phyloP scores from a whole-genome alignment of 2,888 invertebrate genomes.

The Leptopilina myrica region DNA sequence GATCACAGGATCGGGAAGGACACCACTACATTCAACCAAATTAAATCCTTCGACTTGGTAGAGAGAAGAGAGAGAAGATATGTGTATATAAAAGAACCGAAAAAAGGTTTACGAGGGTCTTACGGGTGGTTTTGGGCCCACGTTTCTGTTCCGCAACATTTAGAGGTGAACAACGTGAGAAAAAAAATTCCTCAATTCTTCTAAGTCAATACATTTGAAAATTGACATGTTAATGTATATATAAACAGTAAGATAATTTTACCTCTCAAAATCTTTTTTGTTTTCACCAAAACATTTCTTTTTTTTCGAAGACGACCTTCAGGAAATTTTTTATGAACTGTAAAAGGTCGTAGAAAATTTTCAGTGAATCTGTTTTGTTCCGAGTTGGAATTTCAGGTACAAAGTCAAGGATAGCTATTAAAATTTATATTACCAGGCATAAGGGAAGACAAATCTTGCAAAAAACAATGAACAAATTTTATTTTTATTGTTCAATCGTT shows the following conservation, averaged over 20 bases:
- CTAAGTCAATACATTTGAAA: conserved; percentile 3
- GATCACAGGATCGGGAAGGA: conserved; percentile 59
- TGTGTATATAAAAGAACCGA: conserved; percentile 60
- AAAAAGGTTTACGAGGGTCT: conserved; percentile 73
- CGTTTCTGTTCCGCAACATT: conserved; percentile 24
- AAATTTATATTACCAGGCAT: conserved; percentile 73
- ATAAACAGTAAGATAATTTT: not conserved
- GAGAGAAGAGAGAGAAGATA: conserved; percentile 54
- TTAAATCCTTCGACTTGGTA: conserved; percentile 74
- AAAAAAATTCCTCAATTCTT: conserved; percentile 8
- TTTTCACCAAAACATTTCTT: not conserved
- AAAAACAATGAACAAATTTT: conserved; percentile 72
- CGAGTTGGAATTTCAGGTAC: conserved; percentile 64
- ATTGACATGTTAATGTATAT: not conserved
- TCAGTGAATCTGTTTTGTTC: conserved; percentile 51
- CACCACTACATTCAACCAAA: conserved; percentile 67
- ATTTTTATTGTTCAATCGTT: conserved; percentile 61
- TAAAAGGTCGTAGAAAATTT: not conserved
- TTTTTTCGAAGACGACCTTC: conserved; percentile 31
- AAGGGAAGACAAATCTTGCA: conserved; percentile 69
- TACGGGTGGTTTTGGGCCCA: conserved; percentile 66
- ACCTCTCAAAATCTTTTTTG: not conserved
- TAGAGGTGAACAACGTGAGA: conserved; percentile 20
- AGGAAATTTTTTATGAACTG: conserved; percentile 1
- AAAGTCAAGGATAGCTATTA: conserved; percentile 68